A percentile compares a stretch with the other conserved stretches of the same genome.
Conservation (phyloP, 1,140 invertebrate species). For the Globodera rostochiensis region DNA sequence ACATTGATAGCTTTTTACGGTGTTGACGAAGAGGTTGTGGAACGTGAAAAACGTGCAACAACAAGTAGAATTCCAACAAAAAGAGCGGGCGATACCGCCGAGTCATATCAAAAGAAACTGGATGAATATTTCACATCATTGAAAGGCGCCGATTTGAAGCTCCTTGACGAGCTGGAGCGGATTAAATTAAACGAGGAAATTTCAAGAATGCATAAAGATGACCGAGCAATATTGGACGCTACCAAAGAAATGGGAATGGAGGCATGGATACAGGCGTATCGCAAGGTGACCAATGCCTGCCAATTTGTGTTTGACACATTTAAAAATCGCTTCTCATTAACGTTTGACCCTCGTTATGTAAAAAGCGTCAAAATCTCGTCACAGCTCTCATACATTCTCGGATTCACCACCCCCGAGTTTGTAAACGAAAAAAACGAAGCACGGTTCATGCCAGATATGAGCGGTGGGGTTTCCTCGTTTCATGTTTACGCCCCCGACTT, state of each 20-base stretch:
- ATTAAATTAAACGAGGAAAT: background rate
- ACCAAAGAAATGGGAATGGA: background rate
- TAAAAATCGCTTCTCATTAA: slow-evolving; percentile 5
- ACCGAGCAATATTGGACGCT: background rate
- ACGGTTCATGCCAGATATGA: slow-evolving; percentile 15
- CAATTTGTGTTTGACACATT: slow-evolving; percentile 1
- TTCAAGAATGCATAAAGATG: background rate
- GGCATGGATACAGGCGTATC: slow-evolving; percentile 9
- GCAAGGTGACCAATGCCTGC: background rate
- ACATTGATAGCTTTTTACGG: no score
- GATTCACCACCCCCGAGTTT: background rate
- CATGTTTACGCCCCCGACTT: slow-evolving; percentile 39
- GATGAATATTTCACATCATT: background rate
- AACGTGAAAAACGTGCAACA: background rate
- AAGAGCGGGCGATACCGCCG: background rate
- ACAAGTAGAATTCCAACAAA: background rate
- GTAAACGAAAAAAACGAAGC: background rate
- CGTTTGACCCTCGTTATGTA: background rate
- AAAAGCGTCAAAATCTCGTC: background rate
- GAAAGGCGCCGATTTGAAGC: background rate
- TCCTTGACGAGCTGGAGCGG: background rate
- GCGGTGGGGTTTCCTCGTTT: slow-evolving; percentile 18
- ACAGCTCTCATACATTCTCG: slow-evolving; percentile 19
- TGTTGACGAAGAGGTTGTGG: no score
- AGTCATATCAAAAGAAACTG: background rate